Evolutionary conservation across 2,113 vertebrate species (phyloP), one percentile per base, ranked within the genome.

Genomic region (Leucoraja erinaceus): DNA sequence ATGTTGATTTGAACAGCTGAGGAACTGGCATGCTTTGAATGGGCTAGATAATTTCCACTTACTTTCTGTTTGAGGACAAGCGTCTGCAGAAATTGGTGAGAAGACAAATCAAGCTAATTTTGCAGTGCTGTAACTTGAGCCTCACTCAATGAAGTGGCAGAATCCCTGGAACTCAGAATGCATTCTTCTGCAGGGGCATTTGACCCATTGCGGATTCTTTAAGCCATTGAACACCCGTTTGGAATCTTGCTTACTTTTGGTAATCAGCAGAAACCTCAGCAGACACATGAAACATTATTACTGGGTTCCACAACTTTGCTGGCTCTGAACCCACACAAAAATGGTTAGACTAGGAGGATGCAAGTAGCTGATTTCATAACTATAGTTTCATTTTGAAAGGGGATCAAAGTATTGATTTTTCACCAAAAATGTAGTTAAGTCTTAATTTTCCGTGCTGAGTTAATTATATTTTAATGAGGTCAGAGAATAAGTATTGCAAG

Each of bases 81-180:
- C 9, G 59, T 84, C 22, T 11, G 25, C 10, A 61, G 25, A 54
- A 61, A 86, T 86, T 61, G 56, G 81, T 7, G 25, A 59, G 56
- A 86, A 56, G 54, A 61, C 22, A 59, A 28, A 86, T 86, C 56
- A 86, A 56, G 81, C 81, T 86, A 56, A 86, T 61, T 86, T 86
- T 86, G 54, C 22, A 86, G 54, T 86, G 56, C 4, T 86, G 81
- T 86, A 86, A 86, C 54, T 56, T 86, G 81, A 86, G 59, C 22
- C 81, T 12, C 28, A 54, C 56, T 61, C 81, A 14, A 59, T 25
- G 81, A 56, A 84, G 59, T 28, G 81, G 61, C 81, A 61, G 56
- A 86, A 59, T 61, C 56, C 56, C 54, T 28, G 8, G 25, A 86
- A 61, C 81, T 86, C 22, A n/a, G 56, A 61, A 86, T 86, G 81